These are phyloP conservation scores for Brotula barbata DNA, from an alignment of 2,797 vertebrate species.

Conservation along the genomic window DNA sequence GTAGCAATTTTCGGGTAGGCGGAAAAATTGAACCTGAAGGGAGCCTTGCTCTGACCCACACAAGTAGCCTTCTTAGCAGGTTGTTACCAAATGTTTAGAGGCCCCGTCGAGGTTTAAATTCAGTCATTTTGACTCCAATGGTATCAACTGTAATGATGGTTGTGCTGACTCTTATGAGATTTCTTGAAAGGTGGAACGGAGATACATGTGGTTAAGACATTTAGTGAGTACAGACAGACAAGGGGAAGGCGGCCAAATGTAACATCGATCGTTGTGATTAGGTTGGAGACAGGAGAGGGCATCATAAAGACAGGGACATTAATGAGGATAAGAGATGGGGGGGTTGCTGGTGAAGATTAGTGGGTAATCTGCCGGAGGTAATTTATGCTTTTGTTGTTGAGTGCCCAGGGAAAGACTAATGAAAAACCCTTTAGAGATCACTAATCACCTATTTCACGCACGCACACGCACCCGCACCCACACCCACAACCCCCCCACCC, in stretches of 20 bases:
- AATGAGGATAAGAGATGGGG: conserved; percentile 58
- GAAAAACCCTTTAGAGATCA: conserved; percentile 79
- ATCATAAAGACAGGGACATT: conserved; percentile 66
- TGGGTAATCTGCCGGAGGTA: conserved; percentile 78
- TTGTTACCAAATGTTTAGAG: conserved; percentile 22
- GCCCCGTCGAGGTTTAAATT: conserved; percentile 11
- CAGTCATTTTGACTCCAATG: conserved; percentile 21
- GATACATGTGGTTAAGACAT: conserved; percentile 16
- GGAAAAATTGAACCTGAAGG: conserved; percentile 23
- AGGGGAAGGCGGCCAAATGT: conserved; percentile 34
- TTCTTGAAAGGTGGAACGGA: background rate
- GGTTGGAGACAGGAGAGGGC: conserved; percentile 47
- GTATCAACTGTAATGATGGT: conserved; percentile 13
- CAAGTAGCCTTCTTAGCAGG: conserved; percentile 14
- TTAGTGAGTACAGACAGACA: conserved; percentile 24
- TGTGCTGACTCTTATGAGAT: background rate
- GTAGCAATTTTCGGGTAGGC: conserved; percentile 44
- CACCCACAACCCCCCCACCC: background rate
- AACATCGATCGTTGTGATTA: conserved; percentile 59
- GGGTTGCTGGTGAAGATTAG: conserved; percentile 72
- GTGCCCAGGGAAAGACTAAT: conserved; percentile 76
- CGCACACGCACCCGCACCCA: conserved; percentile 16
- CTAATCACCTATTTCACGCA: conserved; percentile 69
- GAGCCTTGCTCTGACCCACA: conserved; percentile 22
- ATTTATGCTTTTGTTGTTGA: conserved; percentile 79